Percentiles rank a stretch among this genome's conserved stretches.
phyloP scores from a whole-genome alignment of 2,113 vertebrate species.

The Ia io region DNA sequence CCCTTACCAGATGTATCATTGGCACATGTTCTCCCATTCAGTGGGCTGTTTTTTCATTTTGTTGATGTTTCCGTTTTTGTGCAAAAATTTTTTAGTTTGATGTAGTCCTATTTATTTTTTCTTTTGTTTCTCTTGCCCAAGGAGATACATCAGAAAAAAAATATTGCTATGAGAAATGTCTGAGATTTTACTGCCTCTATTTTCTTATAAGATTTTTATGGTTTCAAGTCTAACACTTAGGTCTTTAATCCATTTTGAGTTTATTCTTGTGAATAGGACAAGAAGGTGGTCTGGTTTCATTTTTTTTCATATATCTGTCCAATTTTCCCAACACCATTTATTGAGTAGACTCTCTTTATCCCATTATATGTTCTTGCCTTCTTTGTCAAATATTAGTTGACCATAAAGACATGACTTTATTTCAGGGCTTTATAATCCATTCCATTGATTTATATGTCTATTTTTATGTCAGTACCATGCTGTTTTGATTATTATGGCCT shows the following conservation, averaged over 20 bases:
- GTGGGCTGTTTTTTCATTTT: not conserved
- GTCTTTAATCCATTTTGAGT: not conserved
- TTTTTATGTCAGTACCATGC: not conserved
- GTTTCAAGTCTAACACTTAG: not conserved
- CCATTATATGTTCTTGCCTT: not conserved
- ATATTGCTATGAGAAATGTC: not conserved
- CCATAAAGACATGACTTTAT: not conserved
- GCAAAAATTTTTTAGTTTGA: not conserved
- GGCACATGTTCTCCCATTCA: not conserved
- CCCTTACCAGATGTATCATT: not conserved
- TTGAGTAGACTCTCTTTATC: not conserved
- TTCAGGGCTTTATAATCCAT: not conserved
- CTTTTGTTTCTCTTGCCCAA: not conserved
- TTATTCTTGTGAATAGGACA: not conserved
- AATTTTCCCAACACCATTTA: not conserved
- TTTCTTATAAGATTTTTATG: not conserved
- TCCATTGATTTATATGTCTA: not conserved
- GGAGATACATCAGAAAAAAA: not conserved
- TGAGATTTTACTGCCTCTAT: not conserved
- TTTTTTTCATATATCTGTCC: not conserved
- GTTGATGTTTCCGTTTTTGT: not conserved
- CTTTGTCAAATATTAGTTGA: not conserved
- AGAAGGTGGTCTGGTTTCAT: not conserved
- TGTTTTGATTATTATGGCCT: not conserved
- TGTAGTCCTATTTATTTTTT: not conserved